Base-by-base conservation (phyloP, 2,113 vertebrate genomes). In the Pluvianellus socialis region DNA sequence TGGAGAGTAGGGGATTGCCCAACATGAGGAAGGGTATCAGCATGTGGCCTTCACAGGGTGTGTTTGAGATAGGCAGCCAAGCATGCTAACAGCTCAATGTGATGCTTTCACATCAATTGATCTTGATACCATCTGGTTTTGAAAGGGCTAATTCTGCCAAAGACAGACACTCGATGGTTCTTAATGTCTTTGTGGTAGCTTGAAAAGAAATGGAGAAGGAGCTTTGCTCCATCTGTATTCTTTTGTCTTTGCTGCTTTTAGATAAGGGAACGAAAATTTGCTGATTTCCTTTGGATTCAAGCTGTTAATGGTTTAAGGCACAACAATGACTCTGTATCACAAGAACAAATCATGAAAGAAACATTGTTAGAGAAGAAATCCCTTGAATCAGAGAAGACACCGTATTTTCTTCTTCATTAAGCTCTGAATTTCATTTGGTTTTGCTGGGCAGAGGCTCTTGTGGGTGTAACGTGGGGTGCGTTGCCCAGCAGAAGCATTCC, bases 161-260 rank as follows among this genome's bases (percentile, higher is more conserved):
- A 87, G 50, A 59, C 23, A 87, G 70, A 59, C 38, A 33, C 23
- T 67, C 0, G 0, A 33, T 4, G 14, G 24, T 42, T 84, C 75
- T 86, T 0, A 0, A 21, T 3, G 0, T 38, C 56, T 77, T 55
- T 75, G n/a, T 0, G 0, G 26, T 5, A 12, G 73, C 12, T 22
- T 50, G 80, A 40, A 89, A 77, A 47, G 44, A 67, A 77, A 32
- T 0, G 3, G 55, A 7, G 47, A 72, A 68, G 42, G 66, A 85
- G 30, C 75, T 85, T 87, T 75, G 9, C 66, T 81, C 28, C 3
- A 0, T 47, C 74, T 40, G 20, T 35, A 15, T 81, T 74, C 47
- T 68, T 75, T 89, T 35, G 12, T 75, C 72, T 68, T 85, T 1
- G 0, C 19, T 61, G 30, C 30, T 67, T 91, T 59, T 79, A 87